Base-by-base conservation (phyloP, 2,888 invertebrate species). In the Microctonus hyperodae region DNA sequence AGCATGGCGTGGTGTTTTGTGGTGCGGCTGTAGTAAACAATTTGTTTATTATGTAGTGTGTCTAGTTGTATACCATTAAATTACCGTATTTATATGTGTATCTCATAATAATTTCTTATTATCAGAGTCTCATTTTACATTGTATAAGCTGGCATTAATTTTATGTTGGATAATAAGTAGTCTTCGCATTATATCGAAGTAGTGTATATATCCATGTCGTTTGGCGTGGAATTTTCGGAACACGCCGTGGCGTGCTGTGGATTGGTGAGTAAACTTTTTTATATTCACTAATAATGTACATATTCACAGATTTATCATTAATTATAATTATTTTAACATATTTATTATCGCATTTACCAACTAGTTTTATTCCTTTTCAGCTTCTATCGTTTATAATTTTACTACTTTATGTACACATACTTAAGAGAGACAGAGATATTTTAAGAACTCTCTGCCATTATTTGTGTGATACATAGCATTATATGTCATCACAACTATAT, bases 11-110 rank as follows among this genome's bases (percentile, higher is more conserved):
- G 81, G 78, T 80, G 72, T 73, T n/a, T n/a, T n/a, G n/a, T n/a
- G 28, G 74, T 78, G 80, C 78, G 80, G 80, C 81, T 81, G 44
- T 82, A 82, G 82, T 83, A 83, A 83, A 83, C 82, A 83, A 83
- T 76, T 82, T 79, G 80, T 78, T 79, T n/a, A n/a, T 78, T 78
- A 77, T 76, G 75, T 74, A 78, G 79, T 77, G 78, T 77, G 76
- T 75, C 76, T 77, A 75, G 74, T 73, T 73, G 76, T 75, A 75
- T 58, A 62, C 28, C 53, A 53, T 40, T 23, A 64, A 16, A 62
- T 65, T 58, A 50, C 57, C 48, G 50, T 60, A 61, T 67, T 37
- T 53, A 61, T 48, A 48, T 69, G 66, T 62, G 61, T 20, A 35
- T 60, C 13, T 33, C 28, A 48, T 57, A 33, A 57, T 48, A 53